A percentile compares a stretch with the other conserved stretches of the same genome.
Evolutionary conservation across 2,113 vertebrate genomes (phyloP).

Genomic region (Reinhardtius hippoglossoides): DNA sequence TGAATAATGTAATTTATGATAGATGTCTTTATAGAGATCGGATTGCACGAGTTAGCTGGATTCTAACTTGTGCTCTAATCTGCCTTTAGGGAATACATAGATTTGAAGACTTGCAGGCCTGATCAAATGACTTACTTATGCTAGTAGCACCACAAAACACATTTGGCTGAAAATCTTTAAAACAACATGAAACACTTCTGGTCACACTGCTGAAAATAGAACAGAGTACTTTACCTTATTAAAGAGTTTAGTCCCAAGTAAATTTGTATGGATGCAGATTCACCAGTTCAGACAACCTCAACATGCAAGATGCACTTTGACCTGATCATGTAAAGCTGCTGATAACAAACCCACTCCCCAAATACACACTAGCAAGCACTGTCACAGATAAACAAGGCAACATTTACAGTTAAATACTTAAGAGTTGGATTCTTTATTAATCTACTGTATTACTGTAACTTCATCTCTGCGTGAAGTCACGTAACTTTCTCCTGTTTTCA

Average conservation of each 20-base stretch:
- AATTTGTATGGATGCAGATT: constrained; percentile 44
- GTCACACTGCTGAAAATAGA: constrained; percentile 10
- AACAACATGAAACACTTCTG: background rate
- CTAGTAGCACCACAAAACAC: background rate
- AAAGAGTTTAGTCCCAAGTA: constrained; percentile 23
- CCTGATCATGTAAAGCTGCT: constrained; percentile 58
- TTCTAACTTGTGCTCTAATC: constrained; percentile 14
- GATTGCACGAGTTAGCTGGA: constrained; percentile 34
- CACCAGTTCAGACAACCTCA: constrained; percentile 11
- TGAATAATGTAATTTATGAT: constrained; percentile 15
- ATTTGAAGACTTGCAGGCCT: constrained; percentile 5
- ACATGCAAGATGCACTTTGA: constrained; percentile 76
- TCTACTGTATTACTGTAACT: background rate
- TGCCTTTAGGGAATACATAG: constrained; percentile 25
- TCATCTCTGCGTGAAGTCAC: background rate
- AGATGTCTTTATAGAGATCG: constrained; percentile 6
- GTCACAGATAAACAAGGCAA: constrained; percentile 47
- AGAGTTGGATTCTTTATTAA: background rate
- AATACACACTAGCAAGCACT: constrained; percentile 46
- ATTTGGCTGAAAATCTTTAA: background rate
- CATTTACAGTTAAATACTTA: constrained; percentile 2
- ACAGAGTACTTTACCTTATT: constrained; percentile 59
- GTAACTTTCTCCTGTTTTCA: background rate
- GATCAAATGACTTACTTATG: constrained; percentile 40
- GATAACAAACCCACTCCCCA: constrained; percentile 79